phyloP scores from a whole-genome alignment of 2,797 vertebrate genomes.

The Platyrinchus mystaceus region DNA sequence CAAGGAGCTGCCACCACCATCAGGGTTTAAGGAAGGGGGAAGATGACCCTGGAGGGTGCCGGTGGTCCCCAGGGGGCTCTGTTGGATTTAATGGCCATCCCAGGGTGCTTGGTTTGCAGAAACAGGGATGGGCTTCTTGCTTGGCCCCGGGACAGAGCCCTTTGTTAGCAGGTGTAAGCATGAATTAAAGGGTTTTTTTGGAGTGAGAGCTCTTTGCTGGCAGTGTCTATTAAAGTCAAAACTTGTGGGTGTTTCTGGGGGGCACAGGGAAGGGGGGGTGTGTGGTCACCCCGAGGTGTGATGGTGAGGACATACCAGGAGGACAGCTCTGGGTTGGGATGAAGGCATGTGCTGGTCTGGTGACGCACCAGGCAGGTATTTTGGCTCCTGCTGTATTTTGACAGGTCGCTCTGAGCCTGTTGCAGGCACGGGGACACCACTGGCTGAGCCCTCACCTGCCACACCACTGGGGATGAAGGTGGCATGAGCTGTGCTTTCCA shows the following conservation, averaged over 20 bases:
- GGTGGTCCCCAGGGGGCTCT: not conserved
- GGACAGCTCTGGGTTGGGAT: not conserved
- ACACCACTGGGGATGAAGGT: not conserved
- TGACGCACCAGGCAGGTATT: rapidly evolving
- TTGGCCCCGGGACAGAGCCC: not conserved
- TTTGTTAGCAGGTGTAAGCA: not conserved
- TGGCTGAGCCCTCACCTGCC: not conserved
- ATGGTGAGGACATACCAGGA: not conserved
- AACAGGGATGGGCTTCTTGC: not conserved
- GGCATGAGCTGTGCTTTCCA: not conserved
- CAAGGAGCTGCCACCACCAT: not conserved
- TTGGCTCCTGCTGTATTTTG: not conserved
- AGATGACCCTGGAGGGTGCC: not conserved
- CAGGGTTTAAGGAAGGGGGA: not conserved
- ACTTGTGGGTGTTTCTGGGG: not conserved
- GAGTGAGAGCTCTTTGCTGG: not conserved
- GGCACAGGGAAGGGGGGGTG: not conserved
- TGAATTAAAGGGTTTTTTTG: rapidly evolving
- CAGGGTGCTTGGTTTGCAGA: not conserved
- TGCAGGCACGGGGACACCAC: not conserved
- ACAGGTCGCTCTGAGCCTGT: not conserved
- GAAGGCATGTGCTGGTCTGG: rapidly evolving
- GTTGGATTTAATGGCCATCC: not conserved
- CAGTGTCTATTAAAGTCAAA: not conserved
- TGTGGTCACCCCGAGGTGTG: rapidly evolving